Evolutionary conservation across 1,140 invertebrate genomes (phyloP).

Genomic region (Scaptomyza graminum): DNA sequence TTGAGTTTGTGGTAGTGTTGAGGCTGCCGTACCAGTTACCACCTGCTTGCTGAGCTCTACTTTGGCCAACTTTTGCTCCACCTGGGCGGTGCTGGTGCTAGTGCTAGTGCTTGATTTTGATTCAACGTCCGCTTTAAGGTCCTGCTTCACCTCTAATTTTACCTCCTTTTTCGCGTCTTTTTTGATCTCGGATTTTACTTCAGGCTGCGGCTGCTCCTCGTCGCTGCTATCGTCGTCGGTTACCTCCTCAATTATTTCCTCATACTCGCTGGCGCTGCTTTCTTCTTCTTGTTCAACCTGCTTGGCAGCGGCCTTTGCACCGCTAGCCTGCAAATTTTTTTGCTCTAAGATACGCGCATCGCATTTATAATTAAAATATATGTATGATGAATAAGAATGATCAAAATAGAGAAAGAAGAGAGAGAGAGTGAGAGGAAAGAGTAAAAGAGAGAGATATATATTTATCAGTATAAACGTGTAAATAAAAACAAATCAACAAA

Average conservation of each 20-base stretch:
- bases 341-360: constrained; percentile 56
- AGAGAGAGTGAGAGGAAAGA: constrained; percentile 17
- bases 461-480: constrained; percentile 4
- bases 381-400: constrained; percentile 23
- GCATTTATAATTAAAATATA: constrained; percentile 8
- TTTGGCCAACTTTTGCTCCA: constrained; percentile 83
- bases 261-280: constrained; percentile 82
- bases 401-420: constrained; percentile 11
- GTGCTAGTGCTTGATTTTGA: constrained; percentile 13
- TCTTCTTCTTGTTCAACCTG: constrained; percentile 56
- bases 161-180: constrained; percentile 34
- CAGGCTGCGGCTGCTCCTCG: constrained; percentile 43
- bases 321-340: constrained; percentile 50
- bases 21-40: constrained; percentile 1
- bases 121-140: constrained; percentile 10
- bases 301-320: constrained; percentile 65
- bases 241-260: constrained; percentile 82
- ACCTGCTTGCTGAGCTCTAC: constrained; percentile 57
- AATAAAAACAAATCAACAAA: constrained; percentile 23
- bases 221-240: constrained; percentile 76
- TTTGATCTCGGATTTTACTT: constrained; percentile 14
- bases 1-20: constrained; percentile 25
- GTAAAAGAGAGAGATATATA: constrained; percentile 14
- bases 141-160: not conserved
- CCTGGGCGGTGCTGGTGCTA: constrained; percentile 84